Conservation (phyloP, 2,888 invertebrate species). For the Microctonus brassicae region DNA sequence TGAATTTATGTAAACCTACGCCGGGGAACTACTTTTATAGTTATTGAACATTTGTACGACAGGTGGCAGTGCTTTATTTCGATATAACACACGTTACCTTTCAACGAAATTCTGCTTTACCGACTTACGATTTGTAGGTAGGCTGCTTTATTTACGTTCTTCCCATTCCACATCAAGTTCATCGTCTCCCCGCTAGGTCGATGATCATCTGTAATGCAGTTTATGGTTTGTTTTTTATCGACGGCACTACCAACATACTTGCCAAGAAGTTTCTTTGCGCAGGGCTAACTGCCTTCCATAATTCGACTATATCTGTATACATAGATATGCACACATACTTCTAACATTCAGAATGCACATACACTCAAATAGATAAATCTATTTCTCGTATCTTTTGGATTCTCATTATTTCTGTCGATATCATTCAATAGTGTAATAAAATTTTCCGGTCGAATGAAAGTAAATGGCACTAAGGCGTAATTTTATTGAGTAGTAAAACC, state of each 20-base stretch:
- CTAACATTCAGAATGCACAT: neutral
- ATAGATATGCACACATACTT: no score
- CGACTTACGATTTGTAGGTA: slow-evolving; percentile 60
- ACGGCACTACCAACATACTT: slow-evolving; percentile 48
- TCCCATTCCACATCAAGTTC: slow-evolving; percentile 60
- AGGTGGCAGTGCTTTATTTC: slow-evolving; percentile 62
- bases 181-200: slow-evolving; percentile 61
- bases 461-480: slow-evolving; percentile 18
- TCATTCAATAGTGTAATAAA: slow-evolving; percentile 6
- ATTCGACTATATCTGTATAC: neutral
- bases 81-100: slow-evolving; percentile 42
- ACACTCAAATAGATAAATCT: neutral
- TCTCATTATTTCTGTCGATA: neutral
- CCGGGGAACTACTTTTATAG: slow-evolving; percentile 50
- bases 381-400: neutral
- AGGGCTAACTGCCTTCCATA: no score
- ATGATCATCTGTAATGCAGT: slow-evolving; percentile 66
- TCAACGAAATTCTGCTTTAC: slow-evolving; percentile 57
- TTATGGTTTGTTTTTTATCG: slow-evolving; percentile 69
- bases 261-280: neutral
- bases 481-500: slow-evolving; percentile 23
- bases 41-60: slow-evolving; percentile 51
- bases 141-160: slow-evolving; percentile 52
- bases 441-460: slow-evolving; percentile 4
- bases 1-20: slow-evolving; percentile 50